Percentiles rank a stretch among this genome's conserved stretches.
Evolutionary conservation across 2,113 vertebrate genomes (phyloP).

Genomic region (Pseudopipra pipra): DNA sequence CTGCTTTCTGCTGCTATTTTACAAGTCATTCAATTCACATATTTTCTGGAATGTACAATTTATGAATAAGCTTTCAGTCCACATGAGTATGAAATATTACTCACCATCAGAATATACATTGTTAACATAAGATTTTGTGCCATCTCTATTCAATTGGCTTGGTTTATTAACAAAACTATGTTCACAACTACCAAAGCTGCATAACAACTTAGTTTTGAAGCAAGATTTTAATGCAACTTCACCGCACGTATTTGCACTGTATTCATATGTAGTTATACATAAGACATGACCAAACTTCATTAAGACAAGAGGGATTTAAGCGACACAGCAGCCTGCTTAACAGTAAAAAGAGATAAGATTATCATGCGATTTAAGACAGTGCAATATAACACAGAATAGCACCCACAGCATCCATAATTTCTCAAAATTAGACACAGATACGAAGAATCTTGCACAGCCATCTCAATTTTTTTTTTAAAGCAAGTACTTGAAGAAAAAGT

Average conservation of each 20-base stretch:
- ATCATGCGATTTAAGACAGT: not conserved
- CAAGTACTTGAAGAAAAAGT: not conserved
- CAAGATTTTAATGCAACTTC: not conserved
- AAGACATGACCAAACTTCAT: not conserved
- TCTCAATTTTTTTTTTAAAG: not conserved
- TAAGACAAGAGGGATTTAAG: not conserved
- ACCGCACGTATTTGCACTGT: rapidly evolving
- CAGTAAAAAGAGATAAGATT: not conserved
- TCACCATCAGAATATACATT: not conserved
- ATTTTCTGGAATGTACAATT: not conserved
- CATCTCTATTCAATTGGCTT: not conserved
- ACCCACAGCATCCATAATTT: not conserved
- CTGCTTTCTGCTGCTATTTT: not conserved
- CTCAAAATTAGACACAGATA: not conserved
- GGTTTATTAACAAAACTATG: not conserved
- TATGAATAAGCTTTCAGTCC: not conserved
- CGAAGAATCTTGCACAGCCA: not conserved
- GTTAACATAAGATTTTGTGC: not conserved
- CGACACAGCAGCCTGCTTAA: not conserved
- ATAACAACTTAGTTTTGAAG: not conserved
- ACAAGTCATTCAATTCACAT: not conserved
- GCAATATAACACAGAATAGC: not conserved
- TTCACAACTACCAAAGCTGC: not conserved
- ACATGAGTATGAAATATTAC: not conserved
- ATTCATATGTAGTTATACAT: not conserved